These are phyloP conservation scores for Neelides sp. DNA, from an alignment of 1,140 invertebrate genomes.

Conservation along the genomic window DNA sequence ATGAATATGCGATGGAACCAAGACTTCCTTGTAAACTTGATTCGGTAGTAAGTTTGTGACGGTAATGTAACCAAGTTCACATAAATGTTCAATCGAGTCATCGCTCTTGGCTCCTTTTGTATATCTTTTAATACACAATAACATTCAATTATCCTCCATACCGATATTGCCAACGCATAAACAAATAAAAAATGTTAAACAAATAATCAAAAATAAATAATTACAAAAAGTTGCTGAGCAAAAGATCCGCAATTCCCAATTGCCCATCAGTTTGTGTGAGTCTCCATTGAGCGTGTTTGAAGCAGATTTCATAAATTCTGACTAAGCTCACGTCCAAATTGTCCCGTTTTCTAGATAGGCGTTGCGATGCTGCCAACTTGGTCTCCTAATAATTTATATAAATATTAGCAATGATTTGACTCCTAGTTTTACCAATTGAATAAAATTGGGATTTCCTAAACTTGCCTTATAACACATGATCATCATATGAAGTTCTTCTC, in stretches of 20 bases:
- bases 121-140: constrained; percentile 56
- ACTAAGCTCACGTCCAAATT: constrained; percentile 59
- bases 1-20: constrained; percentile 73
- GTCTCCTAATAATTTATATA: constrained; percentile 22
- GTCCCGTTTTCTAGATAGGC: constrained; percentile 36
- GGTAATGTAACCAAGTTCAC: constrained; percentile 92
- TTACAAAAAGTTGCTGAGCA: constrained; percentile 87
- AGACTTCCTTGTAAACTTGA: constrained; percentile 83
- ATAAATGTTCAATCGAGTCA: constrained; percentile 89
- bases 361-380: constrained; percentile 27
- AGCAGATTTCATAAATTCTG: constrained; percentile 90
- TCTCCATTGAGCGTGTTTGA: constrained; percentile 96
- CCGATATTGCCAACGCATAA: too few species aligned
- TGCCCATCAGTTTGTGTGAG: constrained; percentile 95
- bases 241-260: constrained; percentile 87
- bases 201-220: constrained; percentile 32
- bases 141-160: too few species aligned
- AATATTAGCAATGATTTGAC: too few species aligned
- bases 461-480: constrained; percentile 60
- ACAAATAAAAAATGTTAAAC: not conserved
- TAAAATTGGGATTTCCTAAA: not conserved
- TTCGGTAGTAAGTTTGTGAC: constrained; percentile 91
- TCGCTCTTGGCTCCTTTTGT: constrained; percentile 93
- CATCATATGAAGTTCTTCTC: constrained; percentile 88
- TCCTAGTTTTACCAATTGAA: constrained; percentile 6